Percentiles rank a stretch among this genome's conserved stretches.
phyloP scores from a whole-genome alignment of 1,140 invertebrate genomes.

The Lucilia cuprina region DNA sequence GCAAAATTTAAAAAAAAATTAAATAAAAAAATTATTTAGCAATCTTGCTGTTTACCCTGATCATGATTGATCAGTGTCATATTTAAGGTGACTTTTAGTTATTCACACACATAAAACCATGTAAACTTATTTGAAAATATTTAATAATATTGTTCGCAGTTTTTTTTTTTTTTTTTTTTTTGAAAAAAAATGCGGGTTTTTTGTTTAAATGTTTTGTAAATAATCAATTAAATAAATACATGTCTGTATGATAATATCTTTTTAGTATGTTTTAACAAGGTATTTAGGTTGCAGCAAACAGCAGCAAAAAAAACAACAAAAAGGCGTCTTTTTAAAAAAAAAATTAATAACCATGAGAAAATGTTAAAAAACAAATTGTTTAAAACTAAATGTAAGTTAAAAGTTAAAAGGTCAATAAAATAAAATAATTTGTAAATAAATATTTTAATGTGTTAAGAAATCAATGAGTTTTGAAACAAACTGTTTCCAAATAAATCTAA shows the following conservation, averaged over 20 bases:
- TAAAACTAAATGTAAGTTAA: neutral
- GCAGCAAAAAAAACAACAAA: neutral
- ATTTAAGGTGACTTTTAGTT: neutral
- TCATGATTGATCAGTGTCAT: neutral
- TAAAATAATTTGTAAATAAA: too few species aligned
- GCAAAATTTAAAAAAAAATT: too few species aligned
- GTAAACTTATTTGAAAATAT: neutral
- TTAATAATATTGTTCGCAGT: neutral
- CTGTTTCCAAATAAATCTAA: too few species aligned
- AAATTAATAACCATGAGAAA: constrained; percentile 1
- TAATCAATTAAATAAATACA: neutral
- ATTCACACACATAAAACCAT: neutral
- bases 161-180: neutral
- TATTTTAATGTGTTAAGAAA: too few species aligned
- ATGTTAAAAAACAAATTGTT: neutral
- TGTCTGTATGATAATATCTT: neutral
- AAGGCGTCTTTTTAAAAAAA: neutral
- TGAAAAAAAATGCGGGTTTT: neutral
- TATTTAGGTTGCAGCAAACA: neutral
- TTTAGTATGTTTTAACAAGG: neutral
- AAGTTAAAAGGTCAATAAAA: neutral
- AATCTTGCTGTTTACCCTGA: neutral
- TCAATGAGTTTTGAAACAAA: too few species aligned
- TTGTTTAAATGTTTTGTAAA: neutral
- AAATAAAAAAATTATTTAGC: neutral